A percentile compares a stretch with the other conserved stretches of the same genome.
Evolutionary conservation across 1,140 invertebrate genomes (phyloP).

Genomic region (Euura saliciscinereae): DNA sequence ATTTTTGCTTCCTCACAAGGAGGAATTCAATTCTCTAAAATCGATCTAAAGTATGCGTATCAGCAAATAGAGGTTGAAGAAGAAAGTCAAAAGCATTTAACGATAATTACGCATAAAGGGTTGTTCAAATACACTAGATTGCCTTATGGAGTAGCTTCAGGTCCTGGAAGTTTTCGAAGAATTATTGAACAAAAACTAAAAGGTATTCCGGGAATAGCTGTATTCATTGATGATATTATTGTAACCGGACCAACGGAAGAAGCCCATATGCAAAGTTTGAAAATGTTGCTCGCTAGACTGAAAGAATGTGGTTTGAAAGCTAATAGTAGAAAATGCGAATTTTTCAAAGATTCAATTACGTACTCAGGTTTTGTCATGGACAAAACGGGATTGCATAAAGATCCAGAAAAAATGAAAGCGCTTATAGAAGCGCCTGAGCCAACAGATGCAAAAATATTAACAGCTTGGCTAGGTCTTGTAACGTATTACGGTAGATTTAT

Average conservation of each 20-base stretch:
- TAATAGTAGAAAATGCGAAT: constrained; percentile 23
- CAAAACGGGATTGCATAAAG: constrained; percentile 35
- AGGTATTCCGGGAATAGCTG: constrained; percentile 16
- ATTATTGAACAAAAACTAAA: constrained; percentile 18
- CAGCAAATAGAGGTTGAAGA: constrained; percentile 23
- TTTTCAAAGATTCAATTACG: constrained; percentile 25
- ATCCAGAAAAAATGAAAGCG: constrained; percentile 28
- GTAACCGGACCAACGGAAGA: constrained; percentile 8
- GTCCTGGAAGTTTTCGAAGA: constrained; percentile 23
- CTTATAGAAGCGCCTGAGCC: constrained; percentile 23
- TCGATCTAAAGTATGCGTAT: constrained; percentile 27
- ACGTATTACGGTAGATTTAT: constrained; percentile 36
- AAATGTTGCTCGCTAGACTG: constrained; percentile 8
- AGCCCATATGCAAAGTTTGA: constrained; percentile 17
- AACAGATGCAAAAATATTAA: constrained; percentile 21
- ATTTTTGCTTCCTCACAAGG: constrained; percentile 25
- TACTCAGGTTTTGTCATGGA: constrained; percentile 33
- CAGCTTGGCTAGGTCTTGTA: constrained; percentile 35
- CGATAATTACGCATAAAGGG: constrained; percentile 26
- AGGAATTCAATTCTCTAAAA: constrained; percentile 20
- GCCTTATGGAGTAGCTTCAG: constrained; percentile 41
- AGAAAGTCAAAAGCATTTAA: constrained; percentile 20
- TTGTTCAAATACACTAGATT: constrained; percentile 25
- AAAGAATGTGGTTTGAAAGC: constrained; percentile 10
- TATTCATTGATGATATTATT: constrained; percentile 21